These are phyloP conservation scores for Serrognathus titanus DNA, from an alignment of 2,888 invertebrate species.

Conservation along the genomic window DNA sequence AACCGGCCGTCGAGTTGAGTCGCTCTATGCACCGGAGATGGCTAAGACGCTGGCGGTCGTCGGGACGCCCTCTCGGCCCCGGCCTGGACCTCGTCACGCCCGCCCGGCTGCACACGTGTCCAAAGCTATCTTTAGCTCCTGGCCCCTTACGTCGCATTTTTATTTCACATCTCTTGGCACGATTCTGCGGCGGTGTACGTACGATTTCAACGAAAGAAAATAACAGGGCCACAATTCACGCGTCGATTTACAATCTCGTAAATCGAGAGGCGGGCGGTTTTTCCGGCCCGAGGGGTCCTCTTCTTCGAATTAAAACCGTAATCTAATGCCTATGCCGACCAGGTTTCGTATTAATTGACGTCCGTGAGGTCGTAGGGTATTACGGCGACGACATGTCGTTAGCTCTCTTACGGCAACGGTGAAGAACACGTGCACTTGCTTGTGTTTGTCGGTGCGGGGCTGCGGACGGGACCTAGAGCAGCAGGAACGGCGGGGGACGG, in stretches of 20 bases:
- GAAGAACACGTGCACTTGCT: constrained; percentile 34
- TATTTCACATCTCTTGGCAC: constrained; percentile 31
- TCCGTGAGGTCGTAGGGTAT: background rate
- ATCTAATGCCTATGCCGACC: too few relatives aligned
- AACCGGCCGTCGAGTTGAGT: constrained; percentile 31
- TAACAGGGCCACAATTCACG: too few relatives aligned
- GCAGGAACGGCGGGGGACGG: constrained; percentile 6
- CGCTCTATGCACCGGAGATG: constrained; percentile 21
- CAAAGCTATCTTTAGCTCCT: constrained; percentile 49
- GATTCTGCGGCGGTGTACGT: constrained; percentile 17
- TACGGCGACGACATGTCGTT: too few relatives aligned
- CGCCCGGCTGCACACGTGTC: constrained; percentile 45
- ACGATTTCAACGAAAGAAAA: constrained; percentile 4
- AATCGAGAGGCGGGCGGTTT: too few relatives aligned
- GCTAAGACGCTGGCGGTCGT: constrained; percentile 20
- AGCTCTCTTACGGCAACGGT: background rate
- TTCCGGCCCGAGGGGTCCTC: too few relatives aligned
- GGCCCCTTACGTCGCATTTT: constrained; percentile 45
- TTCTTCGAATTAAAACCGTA: too few relatives aligned
- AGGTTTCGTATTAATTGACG: too few relatives aligned
- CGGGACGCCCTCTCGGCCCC: constrained; percentile 29
- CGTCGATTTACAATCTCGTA: too few relatives aligned
- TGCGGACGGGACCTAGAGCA: constrained; percentile 16
- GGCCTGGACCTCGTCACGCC: constrained; percentile 30
- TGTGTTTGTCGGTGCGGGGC: constrained; percentile 25